Conservation (phyloP, 1,140 invertebrate species). For the Caligus rogercresseyi region DNA sequence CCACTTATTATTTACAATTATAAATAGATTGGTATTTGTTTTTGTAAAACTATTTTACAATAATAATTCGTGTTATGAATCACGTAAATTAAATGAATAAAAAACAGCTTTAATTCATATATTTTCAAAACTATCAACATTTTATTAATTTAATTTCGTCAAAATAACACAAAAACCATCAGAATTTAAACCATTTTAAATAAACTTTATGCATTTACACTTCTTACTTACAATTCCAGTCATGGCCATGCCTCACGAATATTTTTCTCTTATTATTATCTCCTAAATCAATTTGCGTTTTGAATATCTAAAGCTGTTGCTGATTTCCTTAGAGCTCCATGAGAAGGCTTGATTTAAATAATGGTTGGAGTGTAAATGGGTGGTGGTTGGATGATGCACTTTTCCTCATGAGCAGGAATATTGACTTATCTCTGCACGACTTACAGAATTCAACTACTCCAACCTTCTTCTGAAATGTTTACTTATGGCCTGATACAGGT, state of each 20-base stretch:
- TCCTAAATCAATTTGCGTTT: neutral
- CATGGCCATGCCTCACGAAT: neutral
- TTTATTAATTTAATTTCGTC: neutral
- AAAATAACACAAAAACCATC: neutral
- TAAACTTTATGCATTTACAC: no score
- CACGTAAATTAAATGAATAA: constrained; percentile 1
- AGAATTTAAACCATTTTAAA: no score
- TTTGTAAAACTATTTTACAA: no score
- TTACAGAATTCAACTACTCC: neutral
- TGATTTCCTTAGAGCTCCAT: neutral
- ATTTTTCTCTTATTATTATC: neutral
- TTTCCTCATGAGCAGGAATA: neutral
- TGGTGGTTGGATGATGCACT: neutral
- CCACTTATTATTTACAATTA: no score
- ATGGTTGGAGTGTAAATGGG: neutral
- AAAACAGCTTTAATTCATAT: no score
- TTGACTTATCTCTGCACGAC: neutral
- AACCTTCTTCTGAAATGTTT: no score
- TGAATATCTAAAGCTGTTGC: neutral
- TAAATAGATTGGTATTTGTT: no score
- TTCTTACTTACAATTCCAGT: neutral
- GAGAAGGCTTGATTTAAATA: neutral
- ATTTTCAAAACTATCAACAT: neutral
- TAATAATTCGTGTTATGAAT: neutral
- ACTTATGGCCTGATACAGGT: neutral